phyloP scores from a whole-genome alignment of 1,140 invertebrate genomes.

The Charaxes varanes region DNA sequence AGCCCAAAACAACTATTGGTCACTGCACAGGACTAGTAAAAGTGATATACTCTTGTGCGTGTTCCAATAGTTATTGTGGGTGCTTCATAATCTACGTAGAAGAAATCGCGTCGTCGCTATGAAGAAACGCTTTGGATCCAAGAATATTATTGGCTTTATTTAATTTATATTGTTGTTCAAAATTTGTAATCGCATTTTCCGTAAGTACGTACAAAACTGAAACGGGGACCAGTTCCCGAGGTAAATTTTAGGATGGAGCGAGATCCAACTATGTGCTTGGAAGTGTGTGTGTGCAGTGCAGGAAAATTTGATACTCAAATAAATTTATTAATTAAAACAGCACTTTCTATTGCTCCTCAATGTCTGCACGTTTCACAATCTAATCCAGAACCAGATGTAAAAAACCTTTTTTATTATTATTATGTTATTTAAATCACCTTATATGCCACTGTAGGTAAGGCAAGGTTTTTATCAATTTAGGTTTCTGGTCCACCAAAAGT shows the following conservation, averaged over 20 bases:
- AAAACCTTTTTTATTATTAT: no score
- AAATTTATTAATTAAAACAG: no score
- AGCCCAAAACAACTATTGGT: constrained; percentile 70
- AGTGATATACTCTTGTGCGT: constrained; percentile 67
- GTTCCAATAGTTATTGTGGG: constrained; percentile 72
- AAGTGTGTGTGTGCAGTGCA: background rate
- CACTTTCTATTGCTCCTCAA: no score
- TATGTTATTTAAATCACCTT: no score
- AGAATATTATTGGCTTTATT: constrained; percentile 13
- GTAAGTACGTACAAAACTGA: constrained; percentile 5
- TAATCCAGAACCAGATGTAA: no score
- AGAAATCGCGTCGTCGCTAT: background rate
- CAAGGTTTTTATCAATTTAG: no score
- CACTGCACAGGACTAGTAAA: constrained; percentile 68
- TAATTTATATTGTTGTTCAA: constrained; percentile 9
- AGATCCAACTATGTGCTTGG: no score
- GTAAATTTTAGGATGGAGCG: no score
- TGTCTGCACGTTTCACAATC: no score
- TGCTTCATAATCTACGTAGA: constrained; percentile 52
- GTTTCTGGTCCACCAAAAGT: no score
- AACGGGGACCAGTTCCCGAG: no score
- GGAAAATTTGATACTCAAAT: background rate
- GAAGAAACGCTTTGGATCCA: constrained; percentile 5
- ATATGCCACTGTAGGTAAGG: no score
- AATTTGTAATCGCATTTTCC: constrained; percentile 5